Evolutionary conservation across 2,888 invertebrate species (phyloP), one percentile per base, ranked within the genome.

Genomic region (Cheilosia impressa): DNA sequence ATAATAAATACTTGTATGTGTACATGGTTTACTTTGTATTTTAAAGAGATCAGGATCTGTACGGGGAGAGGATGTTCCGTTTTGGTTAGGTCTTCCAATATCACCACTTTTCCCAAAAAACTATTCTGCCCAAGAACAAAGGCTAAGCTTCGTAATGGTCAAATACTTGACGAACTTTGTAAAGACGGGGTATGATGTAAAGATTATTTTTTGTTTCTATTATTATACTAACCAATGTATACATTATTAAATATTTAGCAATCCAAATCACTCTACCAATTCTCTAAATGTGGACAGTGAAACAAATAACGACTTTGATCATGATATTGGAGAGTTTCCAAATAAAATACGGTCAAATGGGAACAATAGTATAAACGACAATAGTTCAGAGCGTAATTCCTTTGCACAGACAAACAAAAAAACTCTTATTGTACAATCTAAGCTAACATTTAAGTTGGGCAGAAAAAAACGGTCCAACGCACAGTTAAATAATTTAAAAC

Each of bases 111-210:
- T 94, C 90, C 94, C 94, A n/a, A 95, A 95, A 92, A 97, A 97
- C 93, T 97, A 95, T 93, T 96, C 96, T 41, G 93, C 94, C 88
- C 94, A 94, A 89, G 97, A 98, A 91, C 95, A 95, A 89, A 94
- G 95, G 89, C 95, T 97, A 55, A 96, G 97, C 68, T 95, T 95
- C 90, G 94, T 96, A 47, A 95, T 97, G 91, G 95, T 97, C 89
- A 96, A 96, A 90, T 97, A 96, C 93, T 94, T 98, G 90, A 94
- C 97, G 87, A 98, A 98, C 93, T 98, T 98, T 90, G 96, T 96
- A 85, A 95, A 95, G 92, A 95, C 96, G 87, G 98, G 98, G 98
- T 98, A 93, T 95, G 92, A 66, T 9, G n/a, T 10, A 47, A 60
- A 27, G n/a, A 19, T 55, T 55, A 15, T 15, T 15, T 19, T 52